These are phyloP conservation scores for Ptychoptera albimana DNA, from an alignment of 2,888 invertebrate genomes.

Conservation along the genomic window DNA sequence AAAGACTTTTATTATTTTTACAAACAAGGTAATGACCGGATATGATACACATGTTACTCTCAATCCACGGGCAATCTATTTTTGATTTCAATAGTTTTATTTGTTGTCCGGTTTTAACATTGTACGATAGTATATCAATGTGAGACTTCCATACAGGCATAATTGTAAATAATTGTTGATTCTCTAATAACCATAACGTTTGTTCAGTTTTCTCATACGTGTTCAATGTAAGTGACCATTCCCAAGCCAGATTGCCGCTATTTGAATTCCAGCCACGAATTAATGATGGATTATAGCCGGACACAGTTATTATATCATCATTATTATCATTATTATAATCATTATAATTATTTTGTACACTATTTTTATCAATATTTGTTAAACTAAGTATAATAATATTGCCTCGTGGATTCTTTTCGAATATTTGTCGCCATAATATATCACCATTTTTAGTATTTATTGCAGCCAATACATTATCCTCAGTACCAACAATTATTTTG, in stretches of 20 bases:
- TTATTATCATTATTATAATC: slow-evolving; percentile 24
- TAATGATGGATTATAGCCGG: slow-evolving; percentile 53
- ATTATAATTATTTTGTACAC: slow-evolving; percentile 14
- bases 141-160: slow-evolving; percentile 43
- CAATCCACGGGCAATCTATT: slow-evolving; percentile 46
- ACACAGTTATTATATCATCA: slow-evolving; percentile 55
- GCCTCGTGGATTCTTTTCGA: slow-evolving; percentile 47
- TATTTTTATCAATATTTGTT: slow-evolving; percentile 22
- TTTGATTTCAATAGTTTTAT: slow-evolving; percentile 38
- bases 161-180: slow-evolving; percentile 42
- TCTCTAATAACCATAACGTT: slow-evolving; percentile 42
- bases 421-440: slow-evolving; percentile 58
- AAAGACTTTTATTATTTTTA: slow-evolving; percentile 38
- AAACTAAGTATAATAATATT: slow-evolving; percentile 50
- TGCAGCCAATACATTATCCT: slow-evolving; percentile 76
- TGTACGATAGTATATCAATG: slow-evolving; percentile 47
- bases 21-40: slow-evolving; percentile 50
- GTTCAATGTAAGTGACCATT: slow-evolving; percentile 47
- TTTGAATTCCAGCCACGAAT: slow-evolving; percentile 66
- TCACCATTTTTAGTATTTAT: slow-evolving; percentile 61
- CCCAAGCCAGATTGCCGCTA: slow-evolving; percentile 53
- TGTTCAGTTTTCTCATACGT: slow-evolving; percentile 27
- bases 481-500: slow-evolving; percentile 65
- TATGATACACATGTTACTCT: slow-evolving; percentile 42
- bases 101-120: slow-evolving; percentile 39